Evolutionary conservation across 30 jellyfish, hydroid and myxozoan species (phyloP).

Genomic region (Pseudorhiza aurosa): DNA sequence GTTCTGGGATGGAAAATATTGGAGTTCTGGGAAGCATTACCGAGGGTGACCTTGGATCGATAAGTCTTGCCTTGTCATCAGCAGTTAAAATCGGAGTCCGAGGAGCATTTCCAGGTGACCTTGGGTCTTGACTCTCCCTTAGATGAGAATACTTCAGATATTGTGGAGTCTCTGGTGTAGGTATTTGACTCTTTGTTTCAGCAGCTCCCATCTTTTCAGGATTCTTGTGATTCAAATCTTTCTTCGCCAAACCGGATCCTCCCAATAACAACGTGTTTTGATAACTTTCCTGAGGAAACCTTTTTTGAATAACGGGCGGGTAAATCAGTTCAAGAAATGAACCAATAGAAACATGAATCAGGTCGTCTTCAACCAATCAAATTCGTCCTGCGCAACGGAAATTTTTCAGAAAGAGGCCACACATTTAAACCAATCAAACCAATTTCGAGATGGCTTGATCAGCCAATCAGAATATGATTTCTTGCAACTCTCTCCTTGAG

Average conservation of each 20-base stretch:
- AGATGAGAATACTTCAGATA: slow-evolving; percentile 73
- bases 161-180: slow-evolving; percentile 89
- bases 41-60: slow-evolving; percentile 92
- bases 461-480: slow-evolving; percentile 18
- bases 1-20: slow-evolving; percentile 81
- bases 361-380: slow-evolving; percentile 26
- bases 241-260: neutral
- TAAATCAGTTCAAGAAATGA: neutral
- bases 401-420: slow-evolving; percentile 2
- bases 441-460: neutral
- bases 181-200: slow-evolving; percentile 54
- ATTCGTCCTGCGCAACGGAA: neutral
- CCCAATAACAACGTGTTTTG: neutral
- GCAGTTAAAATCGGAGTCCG: slow-evolving; percentile 64
- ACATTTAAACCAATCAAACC: neutral
- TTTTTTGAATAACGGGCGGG: slow-evolving; percentile 22
- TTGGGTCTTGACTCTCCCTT: slow-evolving; percentile 70
- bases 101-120: slow-evolving; percentile 73
- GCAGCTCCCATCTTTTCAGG: slow-evolving; percentile 74
- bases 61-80: slow-evolving; percentile 10
- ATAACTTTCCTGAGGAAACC: neutral
- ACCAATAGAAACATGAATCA: slow-evolving; percentile 36
- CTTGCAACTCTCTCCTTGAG: too few relatives aligned
- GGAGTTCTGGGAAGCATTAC: slow-evolving; percentile 76
- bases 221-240: neutral